These are phyloP conservation scores for Altica lythri DNA, from an alignment of 2,888 invertebrate species.

Conservation along the genomic window DNA sequence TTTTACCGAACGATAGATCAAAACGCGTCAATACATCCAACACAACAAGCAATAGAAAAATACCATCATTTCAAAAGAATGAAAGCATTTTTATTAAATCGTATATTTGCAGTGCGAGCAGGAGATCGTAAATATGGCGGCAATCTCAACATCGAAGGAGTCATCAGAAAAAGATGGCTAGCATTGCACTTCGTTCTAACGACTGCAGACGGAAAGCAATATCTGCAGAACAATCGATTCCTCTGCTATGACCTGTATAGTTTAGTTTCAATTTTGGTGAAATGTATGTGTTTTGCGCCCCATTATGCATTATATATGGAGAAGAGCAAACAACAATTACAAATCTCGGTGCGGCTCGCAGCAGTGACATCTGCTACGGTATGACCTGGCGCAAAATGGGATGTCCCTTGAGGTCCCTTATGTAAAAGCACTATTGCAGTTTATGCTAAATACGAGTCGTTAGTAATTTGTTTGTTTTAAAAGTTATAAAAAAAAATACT, in stretches of 20 bases:
- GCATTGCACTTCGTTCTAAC: slow-evolving; percentile 36
- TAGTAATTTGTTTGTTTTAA: too few relatives aligned
- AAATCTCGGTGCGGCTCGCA: slow-evolving; percentile 12
- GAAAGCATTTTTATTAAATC: slow-evolving; percentile 20
- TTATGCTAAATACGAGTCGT: not conserved
- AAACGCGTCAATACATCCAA: not conserved
- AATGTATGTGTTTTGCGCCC: slow-evolving; percentile 27
- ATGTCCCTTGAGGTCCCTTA: slow-evolving; percentile 1
- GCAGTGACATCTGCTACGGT: slow-evolving; percentile 10
- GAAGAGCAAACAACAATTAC: slow-evolving; percentile 26
- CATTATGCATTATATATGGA: slow-evolving; percentile 27
- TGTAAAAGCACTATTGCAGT: not conserved
- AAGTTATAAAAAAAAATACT: too few relatives aligned
- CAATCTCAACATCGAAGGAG: slow-evolving; percentile 24
- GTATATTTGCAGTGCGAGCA: slow-evolving; percentile 14
- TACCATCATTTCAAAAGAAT: slow-evolving; percentile 13
- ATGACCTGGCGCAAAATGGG: slow-evolving; percentile 7
- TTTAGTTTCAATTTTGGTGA: slow-evolving; percentile 35
- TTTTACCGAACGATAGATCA: too few relatives aligned
- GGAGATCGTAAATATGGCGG: slow-evolving; percentile 13
- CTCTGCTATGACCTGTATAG: slow-evolving; percentile 26
- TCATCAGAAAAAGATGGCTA: slow-evolving; percentile 40
- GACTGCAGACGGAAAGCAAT: slow-evolving; percentile 44
- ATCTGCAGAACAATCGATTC: slow-evolving; percentile 48
- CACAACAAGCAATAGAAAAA: slow-evolving; percentile 1